Conservation (phyloP, 1,140 invertebrate species). For the Lysiphlebus fabarum region DNA sequence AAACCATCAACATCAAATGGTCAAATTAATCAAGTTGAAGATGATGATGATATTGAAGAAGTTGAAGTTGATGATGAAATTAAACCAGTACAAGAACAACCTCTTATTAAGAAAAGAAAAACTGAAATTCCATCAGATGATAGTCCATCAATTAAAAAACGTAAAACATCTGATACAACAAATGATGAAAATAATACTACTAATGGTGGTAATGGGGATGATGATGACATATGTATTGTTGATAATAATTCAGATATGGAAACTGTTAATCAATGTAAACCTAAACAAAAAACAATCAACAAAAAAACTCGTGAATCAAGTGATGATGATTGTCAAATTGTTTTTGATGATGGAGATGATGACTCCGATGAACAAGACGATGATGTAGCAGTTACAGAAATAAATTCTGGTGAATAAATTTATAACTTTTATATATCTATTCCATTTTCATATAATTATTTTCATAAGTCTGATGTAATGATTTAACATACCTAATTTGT, state of each 20-base stretch:
- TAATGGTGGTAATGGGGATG: slow-evolving; percentile 45
- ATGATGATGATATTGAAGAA: slow-evolving; percentile 30
- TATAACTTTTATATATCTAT: slow-evolving; percentile 8
- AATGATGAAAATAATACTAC: slow-evolving; percentile 33
- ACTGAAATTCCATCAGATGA: slow-evolving; percentile 22
- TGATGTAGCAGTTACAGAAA: background rate
- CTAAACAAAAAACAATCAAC: slow-evolving; percentile 13
- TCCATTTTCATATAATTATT: too few species aligned
- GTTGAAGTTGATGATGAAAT: slow-evolving; percentile 31
- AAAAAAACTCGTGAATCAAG: slow-evolving; percentile 11
- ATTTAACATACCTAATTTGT: too few species aligned
- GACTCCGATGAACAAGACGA: background rate
- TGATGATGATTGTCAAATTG: slow-evolving; percentile 25
- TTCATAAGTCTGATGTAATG: too few species aligned
- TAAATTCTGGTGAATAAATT: slow-evolving; percentile 6
- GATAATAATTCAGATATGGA: background rate
- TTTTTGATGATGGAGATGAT: slow-evolving; percentile 22
- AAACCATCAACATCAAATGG: slow-evolving; percentile 51
- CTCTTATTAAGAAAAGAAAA: slow-evolving; percentile 36
- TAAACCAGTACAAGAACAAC: slow-evolving; percentile 6
- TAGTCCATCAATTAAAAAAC: slow-evolving; percentile 36
- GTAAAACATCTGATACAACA: slow-evolving; percentile 35
- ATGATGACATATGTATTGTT: slow-evolving; percentile 27
- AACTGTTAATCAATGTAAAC: background rate
- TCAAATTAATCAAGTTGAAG: slow-evolving; percentile 26